Conservation (phyloP, 2,797 vertebrate genomes). For the Liasis olivaceus region DNA sequence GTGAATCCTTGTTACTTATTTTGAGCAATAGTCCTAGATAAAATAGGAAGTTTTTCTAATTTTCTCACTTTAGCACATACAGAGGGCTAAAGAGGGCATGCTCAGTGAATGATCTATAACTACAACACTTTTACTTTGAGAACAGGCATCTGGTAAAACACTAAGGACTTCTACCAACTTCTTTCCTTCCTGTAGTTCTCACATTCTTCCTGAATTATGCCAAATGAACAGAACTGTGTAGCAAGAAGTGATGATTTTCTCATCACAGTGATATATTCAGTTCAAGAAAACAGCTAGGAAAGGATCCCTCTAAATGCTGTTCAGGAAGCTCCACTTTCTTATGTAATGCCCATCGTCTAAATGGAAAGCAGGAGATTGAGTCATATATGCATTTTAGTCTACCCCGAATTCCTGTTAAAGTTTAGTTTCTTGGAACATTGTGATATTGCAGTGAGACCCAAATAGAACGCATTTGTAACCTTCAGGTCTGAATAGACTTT, state of each 20-base stretch:
- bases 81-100: not conserved
- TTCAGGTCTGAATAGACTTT: not conserved
- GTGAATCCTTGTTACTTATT: not conserved
- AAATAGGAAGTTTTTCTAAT: not conserved
- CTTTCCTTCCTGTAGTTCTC: conserved; percentile 64
- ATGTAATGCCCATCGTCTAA: conserved; percentile 69
- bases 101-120: not conserved
- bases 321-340: conserved; percentile 75
- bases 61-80: not conserved
- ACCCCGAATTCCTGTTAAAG: not conserved
- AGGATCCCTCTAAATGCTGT: conserved; percentile 71
- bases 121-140: conserved; percentile 73
- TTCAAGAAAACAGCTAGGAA: conserved; percentile 79
- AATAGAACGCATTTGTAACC: not conserved
- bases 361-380: conserved; percentile 2
- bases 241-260: conserved; percentile 83
- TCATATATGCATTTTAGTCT: not conserved
- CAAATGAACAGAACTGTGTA: conserved; percentile 92
- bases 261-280: conserved; percentile 80
- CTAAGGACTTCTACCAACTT: conserved; percentile 63
- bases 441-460: not conserved
- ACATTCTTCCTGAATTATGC: conserved; percentile 74
- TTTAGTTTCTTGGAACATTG: not conserved
- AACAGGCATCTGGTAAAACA: conserved; percentile 78
- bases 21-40: not conserved